Percentiles rank a stretch among this genome's conserved stretches.
Conservation (phyloP, 2,113 vertebrate genomes). For the Lipophrys pholis region DNA sequence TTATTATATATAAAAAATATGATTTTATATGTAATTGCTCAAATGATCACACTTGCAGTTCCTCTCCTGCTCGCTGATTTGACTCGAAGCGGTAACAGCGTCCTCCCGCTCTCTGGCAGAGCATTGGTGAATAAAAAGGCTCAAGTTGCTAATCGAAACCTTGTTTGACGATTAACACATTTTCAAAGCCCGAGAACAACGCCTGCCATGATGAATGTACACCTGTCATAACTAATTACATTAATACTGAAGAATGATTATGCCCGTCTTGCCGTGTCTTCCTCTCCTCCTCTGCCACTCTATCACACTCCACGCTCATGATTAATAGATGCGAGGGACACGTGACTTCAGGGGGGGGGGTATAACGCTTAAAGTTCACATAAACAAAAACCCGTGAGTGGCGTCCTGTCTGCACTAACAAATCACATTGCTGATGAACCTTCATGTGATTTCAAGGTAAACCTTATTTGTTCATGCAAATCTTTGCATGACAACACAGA, state of each 20-base stretch:
- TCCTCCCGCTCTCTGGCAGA: neutral
- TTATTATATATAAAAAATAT: too few species aligned
- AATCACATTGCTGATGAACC: neutral
- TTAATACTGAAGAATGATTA: constrained; percentile 70
- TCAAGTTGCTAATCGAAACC: constrained; percentile 60
- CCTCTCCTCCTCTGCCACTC: constrained; percentile 47
- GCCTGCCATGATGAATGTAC: constrained; percentile 68
- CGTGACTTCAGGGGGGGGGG: neutral
- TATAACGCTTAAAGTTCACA: constrained; percentile 31
- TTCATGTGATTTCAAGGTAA: constrained; percentile 2
- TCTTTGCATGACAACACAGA: neutral
- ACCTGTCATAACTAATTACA: constrained; percentile 76
- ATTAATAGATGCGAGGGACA: constrained; percentile 43
- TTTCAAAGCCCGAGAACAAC: constrained; percentile 60
- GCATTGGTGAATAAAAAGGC: constrained; percentile 38
- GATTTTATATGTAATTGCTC: neutral
- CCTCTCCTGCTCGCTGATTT: too few species aligned
- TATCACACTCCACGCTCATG: constrained; percentile 41
- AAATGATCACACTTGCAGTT: too few species aligned
- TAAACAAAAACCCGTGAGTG: constrained; percentile 10
- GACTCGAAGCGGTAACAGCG: neutral
- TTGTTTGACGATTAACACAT: constrained; percentile 59
- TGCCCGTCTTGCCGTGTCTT: constrained; percentile 54
- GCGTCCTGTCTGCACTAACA: neutral
- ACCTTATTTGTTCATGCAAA: neutral